Evolutionary conservation across 2,113 vertebrate genomes (phyloP).

Genomic region (Scomber scombrus): DNA sequence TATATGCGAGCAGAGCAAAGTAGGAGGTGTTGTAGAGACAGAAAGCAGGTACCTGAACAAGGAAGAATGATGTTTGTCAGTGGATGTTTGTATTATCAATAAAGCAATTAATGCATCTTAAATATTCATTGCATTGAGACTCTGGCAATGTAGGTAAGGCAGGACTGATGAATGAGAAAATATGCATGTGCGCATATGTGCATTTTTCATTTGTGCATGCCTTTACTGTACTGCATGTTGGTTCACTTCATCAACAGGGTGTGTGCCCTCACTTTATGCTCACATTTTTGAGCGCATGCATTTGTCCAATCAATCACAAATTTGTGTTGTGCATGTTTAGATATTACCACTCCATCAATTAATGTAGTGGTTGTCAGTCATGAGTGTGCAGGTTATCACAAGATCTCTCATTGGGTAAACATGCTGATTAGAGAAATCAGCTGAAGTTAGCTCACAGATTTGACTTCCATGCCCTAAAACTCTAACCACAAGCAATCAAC

Average conservation of each 20-base stretch:
- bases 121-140: conserved; percentile 51
- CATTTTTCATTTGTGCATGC: background rate
- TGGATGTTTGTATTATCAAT: conserved; percentile 47
- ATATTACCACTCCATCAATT: background rate
- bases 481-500: background rate
- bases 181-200: background rate
- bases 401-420: background rate
- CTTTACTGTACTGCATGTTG: background rate
- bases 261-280: background rate
- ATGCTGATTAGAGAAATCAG: background rate
- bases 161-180: conserved; percentile 31
- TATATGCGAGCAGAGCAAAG: conserved; percentile 12
- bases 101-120: conserved; percentile 52
- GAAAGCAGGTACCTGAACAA: background rate
- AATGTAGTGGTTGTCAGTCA: background rate
- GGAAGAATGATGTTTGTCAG: background rate
- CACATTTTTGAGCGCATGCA: background rate
- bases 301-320: conserved; percentile 5
- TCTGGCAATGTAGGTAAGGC: conserved; percentile 22
- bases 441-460: background rate
- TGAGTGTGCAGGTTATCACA: background rate
- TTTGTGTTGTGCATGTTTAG: background rate
- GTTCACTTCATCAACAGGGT: conserved; percentile 16
- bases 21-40: background rate
- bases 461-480: background rate